Evolutionary conservation across 2,797 vertebrate species (phyloP).

Genomic region (Eurystomus glaucurus): DNA sequence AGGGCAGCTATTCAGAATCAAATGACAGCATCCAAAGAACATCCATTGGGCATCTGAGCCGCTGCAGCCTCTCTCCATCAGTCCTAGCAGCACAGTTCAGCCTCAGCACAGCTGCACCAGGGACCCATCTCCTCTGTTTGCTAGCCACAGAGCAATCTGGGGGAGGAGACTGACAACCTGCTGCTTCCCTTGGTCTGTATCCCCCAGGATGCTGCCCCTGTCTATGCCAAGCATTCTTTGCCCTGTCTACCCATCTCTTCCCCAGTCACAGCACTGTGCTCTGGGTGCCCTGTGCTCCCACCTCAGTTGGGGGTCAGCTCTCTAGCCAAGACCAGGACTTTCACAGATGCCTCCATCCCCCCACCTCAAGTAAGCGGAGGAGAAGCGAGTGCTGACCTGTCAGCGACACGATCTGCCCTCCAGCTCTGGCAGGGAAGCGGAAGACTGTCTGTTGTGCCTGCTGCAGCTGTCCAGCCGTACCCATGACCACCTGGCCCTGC

Average conservation of each 20-base stretch:
- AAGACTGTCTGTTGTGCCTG: constrained; percentile 88
- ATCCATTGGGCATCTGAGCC: neutral
- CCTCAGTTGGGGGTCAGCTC: neutral
- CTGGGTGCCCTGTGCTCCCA: neutral
- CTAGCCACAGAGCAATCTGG: neutral
- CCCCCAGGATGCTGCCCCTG: neutral
- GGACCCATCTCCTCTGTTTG: neutral
- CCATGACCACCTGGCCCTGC: constrained; percentile 80
- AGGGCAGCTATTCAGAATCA: neutral
- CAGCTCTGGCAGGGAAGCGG: constrained; percentile 85
- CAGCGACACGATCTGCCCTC: constrained; percentile 82
- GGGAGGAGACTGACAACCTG: fast-evolving
- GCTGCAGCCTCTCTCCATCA: neutral
- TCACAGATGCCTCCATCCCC: neutral
- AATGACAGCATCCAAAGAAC: neutral
- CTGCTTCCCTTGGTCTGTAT: neutral
- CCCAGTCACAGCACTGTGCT: neutral
- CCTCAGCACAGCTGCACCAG: neutral
- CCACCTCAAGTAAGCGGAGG: constrained; percentile 31
- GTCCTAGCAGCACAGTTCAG: neutral
- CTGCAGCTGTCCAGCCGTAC: constrained; percentile 72
- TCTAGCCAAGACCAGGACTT: neutral
- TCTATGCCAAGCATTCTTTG: neutral
- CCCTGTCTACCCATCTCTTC: neutral
- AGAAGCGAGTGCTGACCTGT: constrained; percentile 82